Conservation (phyloP, 2,113 vertebrate genomes). For the Hippocampus abdominalis region DNA sequence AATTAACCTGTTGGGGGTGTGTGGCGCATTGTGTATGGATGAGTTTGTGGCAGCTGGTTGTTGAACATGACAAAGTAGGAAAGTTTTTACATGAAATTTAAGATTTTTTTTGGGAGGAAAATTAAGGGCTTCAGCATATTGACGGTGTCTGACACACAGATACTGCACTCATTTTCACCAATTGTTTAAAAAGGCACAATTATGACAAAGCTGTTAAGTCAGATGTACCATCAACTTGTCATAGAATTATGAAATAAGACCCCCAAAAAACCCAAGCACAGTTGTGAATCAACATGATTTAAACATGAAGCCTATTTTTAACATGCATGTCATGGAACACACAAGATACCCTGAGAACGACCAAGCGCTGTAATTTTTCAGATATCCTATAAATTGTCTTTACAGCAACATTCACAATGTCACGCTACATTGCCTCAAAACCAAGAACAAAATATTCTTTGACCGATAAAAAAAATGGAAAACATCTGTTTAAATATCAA, state of each 20-base stretch:
- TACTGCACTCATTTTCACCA: not conserved
- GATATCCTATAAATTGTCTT: not conserved
- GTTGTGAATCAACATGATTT: not conserved
- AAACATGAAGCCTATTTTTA: constrained; percentile 1
- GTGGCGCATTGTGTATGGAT: not conserved
- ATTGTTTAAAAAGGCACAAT: not conserved
- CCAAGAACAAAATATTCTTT: constrained; percentile 8
- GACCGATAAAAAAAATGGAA: constrained; percentile 1
- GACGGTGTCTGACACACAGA: not conserved
- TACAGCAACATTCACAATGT: not conserved
- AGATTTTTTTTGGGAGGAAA: not conserved
- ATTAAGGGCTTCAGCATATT: not conserved
- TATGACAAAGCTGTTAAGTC: not conserved
- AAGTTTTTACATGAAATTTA: not conserved
- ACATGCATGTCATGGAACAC: not conserved
- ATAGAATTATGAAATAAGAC: not conserved
- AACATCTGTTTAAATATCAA: constrained; percentile 1
- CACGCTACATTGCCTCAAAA: constrained; percentile 2
- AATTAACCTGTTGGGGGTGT: constrained; percentile 35
- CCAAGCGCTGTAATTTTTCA: constrained; percentile 6
- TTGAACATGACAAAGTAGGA: not conserved
- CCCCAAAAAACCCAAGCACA: not conserved
- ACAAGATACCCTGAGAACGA: constrained; percentile 3
- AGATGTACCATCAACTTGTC: not conserved
- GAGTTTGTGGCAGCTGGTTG: not conserved